Evolutionary conservation across 2,797 vertebrate genomes (phyloP), one percentile per base, ranked within the genome.

Genomic region (Lithobates pipiens): DNA sequence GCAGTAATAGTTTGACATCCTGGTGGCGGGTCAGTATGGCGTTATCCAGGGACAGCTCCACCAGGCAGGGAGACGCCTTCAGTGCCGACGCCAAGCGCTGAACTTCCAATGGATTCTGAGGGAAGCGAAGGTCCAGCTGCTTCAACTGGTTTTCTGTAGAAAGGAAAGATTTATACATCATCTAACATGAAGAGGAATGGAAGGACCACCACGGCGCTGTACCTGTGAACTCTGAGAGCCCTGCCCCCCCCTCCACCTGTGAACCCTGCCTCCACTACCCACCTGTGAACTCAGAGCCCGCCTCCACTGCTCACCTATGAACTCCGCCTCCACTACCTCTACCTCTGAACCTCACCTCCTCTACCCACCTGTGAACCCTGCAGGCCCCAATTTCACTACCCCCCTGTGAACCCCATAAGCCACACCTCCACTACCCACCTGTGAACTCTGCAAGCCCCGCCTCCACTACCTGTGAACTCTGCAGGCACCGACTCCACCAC

Each of bases 51-150:
- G 96, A 94, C 70, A 98, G 88, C 15, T 94, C 94, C 82, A 88
- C 89, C 54, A 99, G 96, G 68, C 89, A 93, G 39, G 95, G 94
- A 0, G 93, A 94, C 0, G 92, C 92, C 85, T 93, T 94, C 88
- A 99, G 92, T 76, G 96, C 93, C 0, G 93, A 93, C 13, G 93
- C 90, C 67, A 98, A 88, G 71, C 92, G 88, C 0, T 34, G 36
- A 0, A 93, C 87, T 15, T 95, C 92, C 82, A 93, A 92, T 23
- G 92, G 92, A 77, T 95, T 91, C 32, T 95, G 92, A 5, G 94
- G 93, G 87, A 97, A 93, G 89, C 94, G 94, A 76, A 99, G 91
- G 13, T 94, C 94, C 79, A 99, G 90, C 86, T 95, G 95, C 88
- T 97, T 92, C 85, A 99, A 91, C 50, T 91, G 91, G 85, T 96